A percentile compares a stretch with the other conserved stretches of the same genome.
Conservation (phyloP, 2,113 vertebrate species). For the Smithornis capensis region DNA sequence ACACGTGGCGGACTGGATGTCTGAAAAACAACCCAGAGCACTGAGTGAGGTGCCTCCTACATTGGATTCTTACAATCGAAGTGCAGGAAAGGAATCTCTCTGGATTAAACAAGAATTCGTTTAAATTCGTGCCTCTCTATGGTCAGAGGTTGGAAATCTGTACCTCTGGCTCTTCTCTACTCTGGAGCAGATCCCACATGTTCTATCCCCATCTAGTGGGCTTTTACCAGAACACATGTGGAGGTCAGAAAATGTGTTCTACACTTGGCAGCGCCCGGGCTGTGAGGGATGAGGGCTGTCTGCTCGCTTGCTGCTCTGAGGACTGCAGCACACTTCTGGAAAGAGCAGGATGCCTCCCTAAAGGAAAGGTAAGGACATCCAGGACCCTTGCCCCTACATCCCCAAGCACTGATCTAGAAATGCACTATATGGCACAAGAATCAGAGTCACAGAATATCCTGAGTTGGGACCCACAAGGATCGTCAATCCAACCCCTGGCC, state of each 20-base stretch:
- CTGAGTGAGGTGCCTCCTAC: neutral
- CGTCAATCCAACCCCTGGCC: neutral
- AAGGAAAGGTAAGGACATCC: neutral
- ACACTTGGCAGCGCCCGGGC: neutral
- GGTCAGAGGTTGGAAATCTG: neutral
- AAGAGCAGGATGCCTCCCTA: neutral
- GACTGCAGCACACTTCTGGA: neutral
- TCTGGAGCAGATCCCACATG: neutral
- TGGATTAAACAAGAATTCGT: accelerated
- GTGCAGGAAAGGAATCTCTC: accelerated
- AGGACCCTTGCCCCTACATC: neutral
- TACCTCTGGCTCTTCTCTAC: neutral
- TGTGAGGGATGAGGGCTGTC: neutral
- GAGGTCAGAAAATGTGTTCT: neutral
- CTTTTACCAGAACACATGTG: neutral
- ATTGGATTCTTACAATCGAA: accelerated
- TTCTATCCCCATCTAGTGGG: constrained; percentile 48
- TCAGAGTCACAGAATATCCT: neutral
- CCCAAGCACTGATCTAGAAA: neutral
- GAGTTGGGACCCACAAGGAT: neutral
- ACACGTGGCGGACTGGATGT: constrained; percentile 86
- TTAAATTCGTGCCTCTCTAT: accelerated
- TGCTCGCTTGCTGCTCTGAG: neutral
- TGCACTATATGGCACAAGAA: accelerated
- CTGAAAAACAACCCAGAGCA: constrained; percentile 64